Base-by-base conservation (phyloP, 1,140 invertebrate species). In the Pissodes strobi region DNA sequence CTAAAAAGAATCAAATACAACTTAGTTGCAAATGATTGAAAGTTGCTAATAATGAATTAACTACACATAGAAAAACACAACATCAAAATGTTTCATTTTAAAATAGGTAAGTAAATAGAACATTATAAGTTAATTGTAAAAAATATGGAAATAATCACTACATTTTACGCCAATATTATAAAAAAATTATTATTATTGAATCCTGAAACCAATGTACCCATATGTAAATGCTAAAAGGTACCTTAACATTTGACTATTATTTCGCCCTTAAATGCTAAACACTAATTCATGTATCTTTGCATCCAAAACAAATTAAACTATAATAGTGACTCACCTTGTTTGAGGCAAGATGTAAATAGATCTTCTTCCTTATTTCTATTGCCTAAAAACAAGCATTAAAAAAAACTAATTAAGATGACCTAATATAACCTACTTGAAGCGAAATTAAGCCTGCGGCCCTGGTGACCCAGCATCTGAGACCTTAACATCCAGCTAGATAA, bases 401-500 rank as follows among this genome's bases (percentile, higher is more conserved):
- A 18, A 34, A 10, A 30, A 19, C 30, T 27, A 8, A 53, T 5
- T 46, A 17, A 37, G 0, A 27, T 12, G 6, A 48, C 10, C 18
- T 34, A 12, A 15, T 27, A 37, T 48, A 51, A 63, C 60, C 52
- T 66, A 66, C 68, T 56, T 34, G 64, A 45, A 30, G 60, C 59
- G 46, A 65, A 58, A 37, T 62, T 65, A 19, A 41, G 55, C 22
- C 64, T 66, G 27, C 59, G 61, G 22, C 61, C 48, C 61, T 51
- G 56, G n/a, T 39, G 38, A 6, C 55, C 61, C 18, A 51, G 37
- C 12, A 57, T 55, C 34, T 66, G 64, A 15, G 46, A 39, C 38
- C 64, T 41, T 12, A 69, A 18, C 59, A 63, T 69, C 68, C 68
- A 69, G 51, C 68, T 66, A 17, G 62, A 59, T 19, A 69, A 39